Evolutionary conservation across 2,113 vertebrate genomes (phyloP).

Genomic region (Phalacrocorax carbo): DNA sequence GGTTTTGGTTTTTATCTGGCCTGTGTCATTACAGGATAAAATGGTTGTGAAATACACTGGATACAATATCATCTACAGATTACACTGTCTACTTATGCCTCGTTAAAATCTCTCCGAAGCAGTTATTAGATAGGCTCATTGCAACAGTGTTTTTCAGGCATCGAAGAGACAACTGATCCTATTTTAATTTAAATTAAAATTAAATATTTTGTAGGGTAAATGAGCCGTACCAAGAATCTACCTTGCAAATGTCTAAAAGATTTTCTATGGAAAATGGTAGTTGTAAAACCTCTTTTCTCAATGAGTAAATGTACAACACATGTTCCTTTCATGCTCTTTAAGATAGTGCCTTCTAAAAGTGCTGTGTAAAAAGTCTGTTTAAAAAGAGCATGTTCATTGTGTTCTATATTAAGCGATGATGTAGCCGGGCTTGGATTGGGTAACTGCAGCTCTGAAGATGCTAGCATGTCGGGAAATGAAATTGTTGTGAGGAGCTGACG

Average conservation of each 20-base stretch:
- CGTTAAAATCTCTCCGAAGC: neutral
- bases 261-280: too few relatives aligned
- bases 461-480: neutral
- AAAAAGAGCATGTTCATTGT: neutral
- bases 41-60: constrained; percentile 3
- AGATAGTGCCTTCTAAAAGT: constrained; percentile 32
- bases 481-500: neutral
- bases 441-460: constrained; percentile 15
- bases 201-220: neutral
- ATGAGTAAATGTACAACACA: neutral
- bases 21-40: neutral
- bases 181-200: neutral
- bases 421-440: neutral
- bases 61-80: neutral
- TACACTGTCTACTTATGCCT: neutral
- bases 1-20: neutral
- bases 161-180: neutral
- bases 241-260: neutral
- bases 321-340: neutral
- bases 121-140: neutral
- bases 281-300: neutral
- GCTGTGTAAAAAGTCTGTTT: neutral
- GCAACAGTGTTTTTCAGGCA: neutral
- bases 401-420: constrained; percentile 44
- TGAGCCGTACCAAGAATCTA: neutral